Conservation (phyloP, 2,113 vertebrate species). For the Emydocephalus ijimae region DNA sequence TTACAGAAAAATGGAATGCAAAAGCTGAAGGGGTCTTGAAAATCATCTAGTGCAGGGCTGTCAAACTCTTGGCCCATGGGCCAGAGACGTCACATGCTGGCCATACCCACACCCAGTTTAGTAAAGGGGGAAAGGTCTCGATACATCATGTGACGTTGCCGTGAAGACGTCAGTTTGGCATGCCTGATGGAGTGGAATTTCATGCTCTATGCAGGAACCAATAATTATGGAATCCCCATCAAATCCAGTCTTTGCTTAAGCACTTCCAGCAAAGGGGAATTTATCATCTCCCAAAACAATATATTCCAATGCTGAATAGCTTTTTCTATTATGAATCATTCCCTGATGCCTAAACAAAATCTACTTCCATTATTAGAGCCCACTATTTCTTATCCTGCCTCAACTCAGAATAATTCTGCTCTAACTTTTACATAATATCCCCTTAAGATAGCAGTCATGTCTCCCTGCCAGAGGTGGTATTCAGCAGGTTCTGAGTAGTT, state of each 20-base stretch:
- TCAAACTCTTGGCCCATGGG: too few species aligned
- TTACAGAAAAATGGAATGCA: not conserved
- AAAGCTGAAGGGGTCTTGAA: not conserved
- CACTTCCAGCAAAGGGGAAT: not conserved
- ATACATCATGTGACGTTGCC: too few species aligned
- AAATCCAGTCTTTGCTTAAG: not conserved
- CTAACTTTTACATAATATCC: not conserved
- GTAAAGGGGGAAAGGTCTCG: too few species aligned
- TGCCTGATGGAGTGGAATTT: not conserved
- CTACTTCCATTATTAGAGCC: not conserved
- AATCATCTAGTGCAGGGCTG: not conserved
- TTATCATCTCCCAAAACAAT: not conserved
- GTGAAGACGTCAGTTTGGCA: too few species aligned
- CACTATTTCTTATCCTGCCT: not conserved
- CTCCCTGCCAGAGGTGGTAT: not conserved
- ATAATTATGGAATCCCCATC: not conserved
- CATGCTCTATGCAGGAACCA: not conserved
- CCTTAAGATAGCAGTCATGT: not conserved
- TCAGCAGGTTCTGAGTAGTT: too few species aligned
- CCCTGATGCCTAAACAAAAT: not conserved
- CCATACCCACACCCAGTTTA: too few species aligned
- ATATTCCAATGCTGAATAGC: not conserved
- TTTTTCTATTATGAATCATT: not conserved
- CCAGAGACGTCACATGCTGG: too few species aligned
- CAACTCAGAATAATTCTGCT: not conserved